Percentiles rank a stretch among this genome's conserved stretches.
Conservation (phyloP, 1,140 invertebrate genomes). For the Lepidostoma basale region DNA sequence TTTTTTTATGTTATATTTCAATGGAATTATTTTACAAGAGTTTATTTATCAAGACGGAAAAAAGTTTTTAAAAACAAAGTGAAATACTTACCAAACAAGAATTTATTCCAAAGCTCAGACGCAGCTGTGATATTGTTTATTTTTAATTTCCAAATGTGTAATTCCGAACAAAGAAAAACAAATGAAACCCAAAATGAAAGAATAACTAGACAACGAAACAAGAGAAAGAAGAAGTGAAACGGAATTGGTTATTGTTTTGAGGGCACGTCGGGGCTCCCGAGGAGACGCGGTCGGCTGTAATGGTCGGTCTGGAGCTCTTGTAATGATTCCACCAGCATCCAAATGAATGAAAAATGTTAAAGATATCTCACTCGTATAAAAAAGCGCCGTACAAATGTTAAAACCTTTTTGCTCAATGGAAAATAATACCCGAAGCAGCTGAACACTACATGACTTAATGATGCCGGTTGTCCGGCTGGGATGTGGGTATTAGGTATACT, state of each 20-base stretch:
- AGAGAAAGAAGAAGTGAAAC: not conserved
- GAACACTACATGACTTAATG: conserved; percentile 10
- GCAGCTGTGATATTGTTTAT: conserved; percentile 8
- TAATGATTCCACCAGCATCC: not conserved
- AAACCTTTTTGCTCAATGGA: not conserved
- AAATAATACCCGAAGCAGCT: not conserved
- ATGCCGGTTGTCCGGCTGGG: conserved; percentile 13
- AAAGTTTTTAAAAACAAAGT: too few species aligned
- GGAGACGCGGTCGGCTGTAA: conserved; percentile 20
- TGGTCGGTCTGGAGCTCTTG: not conserved
- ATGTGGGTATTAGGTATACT: not conserved
- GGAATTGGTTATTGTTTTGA: conserved; percentile 25
- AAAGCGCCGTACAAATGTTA: not conserved
- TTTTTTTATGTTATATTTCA: too few species aligned
- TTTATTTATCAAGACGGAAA: too few species aligned
- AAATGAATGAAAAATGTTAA: not conserved
- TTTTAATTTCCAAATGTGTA: conserved; percentile 6
- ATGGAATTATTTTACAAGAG: too few species aligned
- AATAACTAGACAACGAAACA: conserved; percentile 26
- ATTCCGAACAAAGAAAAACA: conserved; percentile 8
- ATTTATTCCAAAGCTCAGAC: too few species aligned
- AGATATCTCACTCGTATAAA: not conserved
- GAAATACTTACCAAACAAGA: too few species aligned
- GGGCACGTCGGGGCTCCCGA: conserved; percentile 18
- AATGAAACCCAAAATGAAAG: not conserved